phyloP scores from a whole-genome alignment of 2,888 invertebrate genomes.

The Nymphalis c-album region DNA sequence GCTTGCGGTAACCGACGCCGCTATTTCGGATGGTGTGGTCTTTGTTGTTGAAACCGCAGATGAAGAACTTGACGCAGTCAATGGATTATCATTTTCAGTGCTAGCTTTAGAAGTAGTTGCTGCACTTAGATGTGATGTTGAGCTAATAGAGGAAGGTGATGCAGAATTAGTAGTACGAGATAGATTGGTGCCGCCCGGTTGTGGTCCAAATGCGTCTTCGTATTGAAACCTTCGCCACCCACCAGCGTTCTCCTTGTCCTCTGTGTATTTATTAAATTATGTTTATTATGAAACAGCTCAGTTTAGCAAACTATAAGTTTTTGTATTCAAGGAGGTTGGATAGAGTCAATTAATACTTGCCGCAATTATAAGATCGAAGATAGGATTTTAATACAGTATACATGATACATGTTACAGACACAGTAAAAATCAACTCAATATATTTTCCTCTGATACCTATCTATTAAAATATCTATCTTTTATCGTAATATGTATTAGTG shows the following conservation, averaged over 20 bases:
- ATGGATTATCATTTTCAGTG: not conserved
- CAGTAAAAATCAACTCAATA: no score
- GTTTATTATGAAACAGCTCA: no score
- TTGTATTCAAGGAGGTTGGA: no score
- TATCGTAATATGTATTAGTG: not conserved
- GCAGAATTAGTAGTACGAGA: not conserved
- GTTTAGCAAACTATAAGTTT: no score
- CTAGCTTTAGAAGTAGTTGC: not conserved
- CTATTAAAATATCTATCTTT: no score
- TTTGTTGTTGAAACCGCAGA: not conserved
- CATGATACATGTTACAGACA: no score
- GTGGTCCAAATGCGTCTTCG: constrained; percentile 16
- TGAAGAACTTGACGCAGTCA: not conserved
- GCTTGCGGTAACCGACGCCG: not conserved
- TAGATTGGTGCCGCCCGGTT: not conserved
- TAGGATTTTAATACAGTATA: no score
- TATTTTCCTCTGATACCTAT: no score
- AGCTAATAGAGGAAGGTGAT: not conserved
- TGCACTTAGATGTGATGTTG: not conserved
- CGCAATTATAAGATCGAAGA: no score
- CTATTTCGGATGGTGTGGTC: not conserved
- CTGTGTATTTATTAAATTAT: not conserved
- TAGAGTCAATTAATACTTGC: no score
- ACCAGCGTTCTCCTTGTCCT: not conserved
- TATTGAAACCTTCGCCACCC: constrained; percentile 20